Evolutionary conservation across 2,888 invertebrate genomes (phyloP), one percentile per base, ranked within the genome.

Genomic region (Byasa hedistus): DNA sequence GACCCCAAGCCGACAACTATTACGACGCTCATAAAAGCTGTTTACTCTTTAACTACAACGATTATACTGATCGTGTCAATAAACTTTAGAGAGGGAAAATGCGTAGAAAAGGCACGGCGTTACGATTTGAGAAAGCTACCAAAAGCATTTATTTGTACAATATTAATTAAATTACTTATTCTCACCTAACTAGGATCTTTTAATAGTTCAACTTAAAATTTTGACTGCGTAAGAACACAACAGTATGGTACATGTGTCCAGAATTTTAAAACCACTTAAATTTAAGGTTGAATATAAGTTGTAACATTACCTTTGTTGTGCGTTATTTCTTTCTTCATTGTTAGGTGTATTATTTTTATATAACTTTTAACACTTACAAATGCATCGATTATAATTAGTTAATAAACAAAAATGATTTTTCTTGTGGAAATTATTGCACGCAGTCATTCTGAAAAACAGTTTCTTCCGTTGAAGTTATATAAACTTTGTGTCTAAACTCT

Each of bases 1-100:
- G 81, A 73, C 76, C 74, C n/a, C 79, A 76, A 78, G 75, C 73
- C 73, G 70, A 70, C 70, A 69, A 61, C 56, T 64, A 71, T 72
- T 69, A 70, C 66, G 65, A 64, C 44, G 63, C 23, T 70, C 71
- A 72, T 79, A 73, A 75, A 70, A 68, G 57, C 55, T 66, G 55
- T 66, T 62, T 66, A 63, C 62, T 32, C 32, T 63, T 66, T 63
- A 66, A 66, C 62, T 59, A 59, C 63, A 36, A 54, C 58, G 52
- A 58, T 62, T 59, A 54, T 55, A 22, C 61, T 19, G 59, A 60
- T 59, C 55, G 64, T 61, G 67, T 64, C 61, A 64, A 60, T 68
- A 64, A 68, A 64, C 64, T 64, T 57, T 62, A 59, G 67, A 67
- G 60, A 64, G 60, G 58, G 67, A 68, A 66, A 68, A 67, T 56